phyloP scores from a whole-genome alignment of 2,797 vertebrate species.

The Chelon auratus region DNA sequence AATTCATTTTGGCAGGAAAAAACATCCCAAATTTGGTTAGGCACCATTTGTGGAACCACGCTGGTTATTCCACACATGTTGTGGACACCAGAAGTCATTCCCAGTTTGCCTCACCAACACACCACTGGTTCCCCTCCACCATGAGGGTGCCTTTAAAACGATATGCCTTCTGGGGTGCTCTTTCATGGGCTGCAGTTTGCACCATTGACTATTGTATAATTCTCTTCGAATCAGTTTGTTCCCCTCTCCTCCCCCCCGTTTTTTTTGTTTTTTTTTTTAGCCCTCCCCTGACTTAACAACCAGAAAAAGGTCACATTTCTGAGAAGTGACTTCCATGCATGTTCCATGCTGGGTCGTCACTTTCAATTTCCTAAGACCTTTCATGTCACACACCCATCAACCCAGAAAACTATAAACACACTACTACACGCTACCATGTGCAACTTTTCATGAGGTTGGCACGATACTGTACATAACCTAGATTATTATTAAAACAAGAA shows the following conservation, averaged over 20 bases:
- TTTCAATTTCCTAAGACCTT: conserved; percentile 87
- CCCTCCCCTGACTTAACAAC: conserved; percentile 80
- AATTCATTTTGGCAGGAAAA: conserved; percentile 75
- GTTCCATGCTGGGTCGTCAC: conserved; percentile 87
- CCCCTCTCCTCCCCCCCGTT: conserved; percentile 38
- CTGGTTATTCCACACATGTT: conserved; percentile 71
- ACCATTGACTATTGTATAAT: conserved; percentile 81
- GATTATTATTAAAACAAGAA: not conserved
- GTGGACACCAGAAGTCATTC: conserved; percentile 78
- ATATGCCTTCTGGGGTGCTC: conserved; percentile 81
- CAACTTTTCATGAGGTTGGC: conserved; percentile 14
- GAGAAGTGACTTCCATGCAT: conserved; percentile 86
- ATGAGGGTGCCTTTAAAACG: conserved; percentile 76
- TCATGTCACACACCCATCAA: conserved; percentile 81
- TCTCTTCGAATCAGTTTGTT: conserved; percentile 80
- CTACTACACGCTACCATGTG: conserved; percentile 34
- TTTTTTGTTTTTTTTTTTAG: conserved; percentile 26
- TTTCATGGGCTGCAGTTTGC: conserved; percentile 68
- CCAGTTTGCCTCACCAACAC: conserved; percentile 80
- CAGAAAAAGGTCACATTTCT: conserved; percentile 89
- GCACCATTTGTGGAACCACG: conserved; percentile 75
- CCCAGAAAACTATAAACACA: conserved; percentile 51
- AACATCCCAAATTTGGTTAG: conserved; percentile 73
- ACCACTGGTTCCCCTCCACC: conserved; percentile 69
- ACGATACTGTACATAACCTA: not conserved